phyloP scores from a whole-genome alignment of 2,888 invertebrate species.

The Melitaea athalia region DNA sequence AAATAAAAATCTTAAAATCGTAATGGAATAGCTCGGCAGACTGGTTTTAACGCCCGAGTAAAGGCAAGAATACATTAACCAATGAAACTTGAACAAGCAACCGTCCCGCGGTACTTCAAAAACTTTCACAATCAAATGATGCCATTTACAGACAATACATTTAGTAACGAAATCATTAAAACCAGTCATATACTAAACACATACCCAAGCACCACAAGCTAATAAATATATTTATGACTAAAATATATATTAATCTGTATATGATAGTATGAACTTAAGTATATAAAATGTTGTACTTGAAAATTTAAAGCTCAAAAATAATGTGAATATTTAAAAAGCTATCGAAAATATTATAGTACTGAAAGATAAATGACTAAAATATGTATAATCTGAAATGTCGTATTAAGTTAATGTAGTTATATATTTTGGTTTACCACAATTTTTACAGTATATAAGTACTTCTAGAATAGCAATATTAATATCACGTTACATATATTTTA shows the following conservation, averaged over 20 bases:
- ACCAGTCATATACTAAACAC: constrained; percentile 59
- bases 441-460: no score
- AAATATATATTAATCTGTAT: constrained; percentile 67
- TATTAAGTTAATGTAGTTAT: not conserved
- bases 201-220: constrained; percentile 77
- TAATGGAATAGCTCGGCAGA: constrained; percentile 53
- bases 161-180: constrained; percentile 45
- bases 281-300: constrained; percentile 69
- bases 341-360: constrained; percentile 27
- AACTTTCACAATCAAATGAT: constrained; percentile 20
- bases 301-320: constrained; percentile 77
- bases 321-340: constrained; percentile 46
- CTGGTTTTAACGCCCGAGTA: constrained; percentile 47
- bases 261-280: constrained; percentile 48
- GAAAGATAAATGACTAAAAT: constrained; percentile 29
- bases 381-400: not conserved
- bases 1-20: constrained; percentile 44
- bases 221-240: constrained; percentile 67
- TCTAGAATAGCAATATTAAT: not conserved
- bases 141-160: not conserved
- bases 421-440: not conserved
- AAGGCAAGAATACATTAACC: constrained; percentile 27
- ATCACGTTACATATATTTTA: not conserved
- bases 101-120: constrained; percentile 19
- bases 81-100: constrained; percentile 14